These are phyloP conservation scores for Drosophila kambysellisi DNA, from an alignment of 2,888 invertebrate genomes.

Conservation along the genomic window DNA sequence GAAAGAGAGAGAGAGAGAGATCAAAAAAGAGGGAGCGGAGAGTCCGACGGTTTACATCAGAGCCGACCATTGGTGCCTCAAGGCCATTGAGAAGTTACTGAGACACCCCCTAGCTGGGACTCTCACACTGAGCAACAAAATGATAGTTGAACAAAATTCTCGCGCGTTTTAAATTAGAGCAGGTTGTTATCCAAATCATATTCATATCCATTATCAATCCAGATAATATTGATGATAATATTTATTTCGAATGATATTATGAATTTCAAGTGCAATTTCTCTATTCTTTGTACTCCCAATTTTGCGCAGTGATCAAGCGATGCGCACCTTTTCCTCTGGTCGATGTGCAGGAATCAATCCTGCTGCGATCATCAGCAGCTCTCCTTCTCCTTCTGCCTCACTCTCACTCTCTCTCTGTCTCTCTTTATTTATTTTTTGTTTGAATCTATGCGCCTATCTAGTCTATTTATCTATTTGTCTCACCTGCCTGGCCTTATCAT, in stretches of 20 bases:
- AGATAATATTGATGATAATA: background rate
- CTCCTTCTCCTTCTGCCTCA: background rate
- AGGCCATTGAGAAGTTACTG: background rate
- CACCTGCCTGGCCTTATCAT: conserved; percentile 55
- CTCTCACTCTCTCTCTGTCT: background rate
- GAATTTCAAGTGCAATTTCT: background rate
- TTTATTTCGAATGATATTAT: background rate
- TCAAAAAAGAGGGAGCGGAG: background rate
- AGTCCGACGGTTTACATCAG: background rate
- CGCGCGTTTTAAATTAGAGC: background rate
- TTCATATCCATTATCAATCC: background rate
- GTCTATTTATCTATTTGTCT: conserved; percentile 50
- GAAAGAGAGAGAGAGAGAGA: background rate
- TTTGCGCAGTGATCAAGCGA: background rate
- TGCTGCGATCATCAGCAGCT: background rate
- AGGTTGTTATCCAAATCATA: background rate
- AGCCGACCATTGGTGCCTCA: background rate
- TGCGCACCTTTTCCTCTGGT: background rate
- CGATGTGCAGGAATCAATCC: conserved; percentile 6
- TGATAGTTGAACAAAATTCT: background rate
- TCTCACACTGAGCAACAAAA: background rate
- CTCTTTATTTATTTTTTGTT: background rate
- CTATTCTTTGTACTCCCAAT: background rate
- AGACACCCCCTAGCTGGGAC: background rate
- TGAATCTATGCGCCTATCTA: conserved; percentile 34